Evolutionary conservation across 2,113 vertebrate genomes (phyloP).

Genomic region (Aramus guarauna): DNA sequence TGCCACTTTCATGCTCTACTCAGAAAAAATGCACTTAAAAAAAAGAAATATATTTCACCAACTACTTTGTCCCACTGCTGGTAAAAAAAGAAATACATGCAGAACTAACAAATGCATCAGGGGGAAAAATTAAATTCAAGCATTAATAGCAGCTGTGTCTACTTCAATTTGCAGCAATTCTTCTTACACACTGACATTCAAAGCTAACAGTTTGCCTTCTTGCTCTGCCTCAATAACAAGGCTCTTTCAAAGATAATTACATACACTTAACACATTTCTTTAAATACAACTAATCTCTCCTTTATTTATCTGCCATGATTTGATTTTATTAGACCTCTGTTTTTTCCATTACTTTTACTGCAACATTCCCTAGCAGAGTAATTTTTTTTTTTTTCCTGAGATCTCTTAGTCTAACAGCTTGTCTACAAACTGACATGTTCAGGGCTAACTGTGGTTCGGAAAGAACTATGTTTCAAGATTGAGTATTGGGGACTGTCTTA

Average conservation of each 20-base stretch:
- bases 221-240: neutral
- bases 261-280: neutral
- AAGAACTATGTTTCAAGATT: neutral
- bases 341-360: neutral
- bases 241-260: neutral
- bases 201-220: neutral
- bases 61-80: neutral
- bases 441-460: neutral
- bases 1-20: neutral
- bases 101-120: neutral
- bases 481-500: neutral
- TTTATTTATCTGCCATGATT: neutral
- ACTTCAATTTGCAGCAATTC: neutral
- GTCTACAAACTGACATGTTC: neutral
- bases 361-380: neutral
- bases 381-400: fast-evolving
- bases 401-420: neutral
- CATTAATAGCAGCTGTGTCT: neutral
- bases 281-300: neutral
- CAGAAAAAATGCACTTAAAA: neutral
- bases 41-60: neutral
- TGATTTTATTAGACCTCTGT: neutral
- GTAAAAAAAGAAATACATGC: neutral
- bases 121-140: neutral
- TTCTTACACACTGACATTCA: neutral